phyloP scores from a whole-genome alignment of 1,140 invertebrate genomes.

The Scylla paramamosain region DNA sequence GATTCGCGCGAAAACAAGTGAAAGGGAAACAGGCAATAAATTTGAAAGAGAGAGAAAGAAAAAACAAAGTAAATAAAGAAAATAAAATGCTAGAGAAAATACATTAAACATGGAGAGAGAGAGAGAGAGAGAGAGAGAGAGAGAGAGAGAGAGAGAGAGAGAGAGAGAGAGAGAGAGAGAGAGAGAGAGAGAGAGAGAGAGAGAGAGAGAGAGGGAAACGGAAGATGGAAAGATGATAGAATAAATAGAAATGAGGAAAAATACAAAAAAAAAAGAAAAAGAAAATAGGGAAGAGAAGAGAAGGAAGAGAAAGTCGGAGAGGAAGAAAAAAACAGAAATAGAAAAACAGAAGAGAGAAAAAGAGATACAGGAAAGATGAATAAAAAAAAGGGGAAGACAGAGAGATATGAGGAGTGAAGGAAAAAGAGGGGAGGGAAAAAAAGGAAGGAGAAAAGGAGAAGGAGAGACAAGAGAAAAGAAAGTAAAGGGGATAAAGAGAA shows the following conservation, averaged over 20 bases:
- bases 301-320: background rate
- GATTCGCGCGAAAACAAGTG: too few species aligned
- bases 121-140: conserved; percentile 40
- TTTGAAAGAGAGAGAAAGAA: background rate
- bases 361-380: background rate
- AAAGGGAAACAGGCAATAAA: background rate
- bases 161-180: conserved; percentile 42
- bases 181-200: background rate
- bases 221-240: too few species aligned
- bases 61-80: background rate
- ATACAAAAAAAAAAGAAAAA: background rate
- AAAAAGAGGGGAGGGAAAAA: conserved; percentile 17
- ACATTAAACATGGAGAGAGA: background rate
- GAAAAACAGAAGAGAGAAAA: background rate
- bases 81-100: too few species aligned
- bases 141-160: conserved; percentile 43
- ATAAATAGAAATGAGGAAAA: background rate
- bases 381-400: background rate
- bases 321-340: background rate
- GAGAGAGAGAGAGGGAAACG: too few species aligned
- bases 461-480: background rate
- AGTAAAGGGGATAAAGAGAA: background rate
- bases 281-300: background rate
- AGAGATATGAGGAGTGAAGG: background rate
- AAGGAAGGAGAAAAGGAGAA: background rate